Evolutionary conservation across 2,113 vertebrate species (phyloP), one percentile per base, ranked within the genome.

Genomic region (Sinocyclocheilus anophthalmus): DNA sequence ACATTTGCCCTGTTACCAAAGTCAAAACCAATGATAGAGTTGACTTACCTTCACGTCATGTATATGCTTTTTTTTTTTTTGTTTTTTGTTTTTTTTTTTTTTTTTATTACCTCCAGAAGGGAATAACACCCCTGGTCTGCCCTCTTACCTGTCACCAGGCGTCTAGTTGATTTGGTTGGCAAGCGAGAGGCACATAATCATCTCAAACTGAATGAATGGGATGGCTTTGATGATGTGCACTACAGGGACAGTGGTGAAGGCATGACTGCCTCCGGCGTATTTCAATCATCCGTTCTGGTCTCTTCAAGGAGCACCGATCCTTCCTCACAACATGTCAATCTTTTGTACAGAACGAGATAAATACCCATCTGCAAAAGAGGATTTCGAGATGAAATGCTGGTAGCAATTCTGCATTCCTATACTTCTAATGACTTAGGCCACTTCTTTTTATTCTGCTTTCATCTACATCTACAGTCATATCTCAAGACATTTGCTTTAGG

Each of bases 51-150:
- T 72, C 42, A 57, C 12, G 26, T 42, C 24, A 72, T 61, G 39
- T 50, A n/a, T 30, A 22, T 42, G 76, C 22, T 83, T 30, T 75
- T 42, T 45, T 45, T 9, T n/a, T n/a, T n/a, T n/a, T n/a, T n/a
- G n/a, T n/a, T 26, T n/a, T n/a, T n/a, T n/a, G n/a, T n/a, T n/a
- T n/a, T n/a, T n/a, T n/a, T n/a, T n/a, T n/a, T n/a, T n/a, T n/a
- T n/a, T n/a, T 83, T 70, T 33, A 69, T 61, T 72, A 67, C 55
- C 57, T 76, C 83, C 63, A 42, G 61, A 76, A 57, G 86, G 73
- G 22, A 83, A 77, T 53, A 30, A 79, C 70, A 77, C 88, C 87
- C 86, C 88, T 89, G 88, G 83, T 75, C 11, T 59, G 42, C 45
- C 75, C 63, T 48, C 26, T 61, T 77, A 86, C 65, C 81, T 78